phyloP scores from a whole-genome alignment of 2,888 invertebrate genomes.

The Hetaerina titia region DNA sequence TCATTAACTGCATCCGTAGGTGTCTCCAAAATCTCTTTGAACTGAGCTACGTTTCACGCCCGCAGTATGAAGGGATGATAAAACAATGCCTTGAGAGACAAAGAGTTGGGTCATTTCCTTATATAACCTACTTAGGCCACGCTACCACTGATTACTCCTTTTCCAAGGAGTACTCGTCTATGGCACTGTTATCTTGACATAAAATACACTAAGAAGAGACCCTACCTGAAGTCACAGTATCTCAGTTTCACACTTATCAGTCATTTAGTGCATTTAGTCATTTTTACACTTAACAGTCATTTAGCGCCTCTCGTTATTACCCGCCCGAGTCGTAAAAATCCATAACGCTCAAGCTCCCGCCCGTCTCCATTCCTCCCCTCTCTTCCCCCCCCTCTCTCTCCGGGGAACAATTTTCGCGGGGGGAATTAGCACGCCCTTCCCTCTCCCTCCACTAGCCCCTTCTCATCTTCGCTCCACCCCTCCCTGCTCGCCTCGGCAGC shows the following conservation, averaged over 20 bases:
- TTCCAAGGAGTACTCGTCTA: neutral
- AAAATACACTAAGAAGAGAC: neutral
- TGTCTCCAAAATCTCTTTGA: too few species aligned
- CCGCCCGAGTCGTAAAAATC: neutral
- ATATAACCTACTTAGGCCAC: neutral
- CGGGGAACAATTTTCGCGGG: neutral
- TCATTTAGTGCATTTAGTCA: too few species aligned
- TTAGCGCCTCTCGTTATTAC: slow-evolving; percentile 17
- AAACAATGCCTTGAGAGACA: neutral
- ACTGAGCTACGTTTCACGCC: too few species aligned
- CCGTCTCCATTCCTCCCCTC: neutral
- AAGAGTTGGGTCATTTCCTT: neutral
- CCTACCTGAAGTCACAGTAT: neutral
- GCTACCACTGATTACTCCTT: neutral
- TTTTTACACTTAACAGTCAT: too few species aligned
- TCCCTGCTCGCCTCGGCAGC: neutral
- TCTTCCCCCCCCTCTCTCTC: neutral
- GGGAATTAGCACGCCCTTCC: neutral
- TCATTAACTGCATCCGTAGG: too few species aligned
- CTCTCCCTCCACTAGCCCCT: neutral
- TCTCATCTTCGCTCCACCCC: neutral
- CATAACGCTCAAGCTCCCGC: neutral
- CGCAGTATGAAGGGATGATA: too few species aligned
- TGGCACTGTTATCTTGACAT: neutral
- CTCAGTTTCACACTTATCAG: slow-evolving; percentile 5